A percentile compares a stretch with the other conserved stretches of the same genome.
phyloP scores from a whole-genome alignment of 2,113 vertebrate genomes.

The Bos javanicus region DNA sequence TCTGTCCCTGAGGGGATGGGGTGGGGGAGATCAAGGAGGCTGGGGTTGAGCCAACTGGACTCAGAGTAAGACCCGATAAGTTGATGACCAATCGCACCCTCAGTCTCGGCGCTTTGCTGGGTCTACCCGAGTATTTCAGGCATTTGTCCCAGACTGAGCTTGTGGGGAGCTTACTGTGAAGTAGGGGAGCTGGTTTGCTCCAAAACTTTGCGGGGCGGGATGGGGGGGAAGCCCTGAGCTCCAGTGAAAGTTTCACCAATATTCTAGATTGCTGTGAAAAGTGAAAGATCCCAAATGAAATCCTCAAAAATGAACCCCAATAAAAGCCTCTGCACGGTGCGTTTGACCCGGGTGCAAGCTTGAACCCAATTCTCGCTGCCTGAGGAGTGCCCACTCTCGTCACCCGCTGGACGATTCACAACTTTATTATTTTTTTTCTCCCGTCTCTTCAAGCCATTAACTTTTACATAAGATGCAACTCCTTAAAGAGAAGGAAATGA shows the following conservation, averaged over 20 bases:
- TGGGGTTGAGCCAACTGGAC: background rate
- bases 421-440: constrained; percentile 1
- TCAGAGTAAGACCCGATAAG: constrained; percentile 23
- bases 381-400: background rate
- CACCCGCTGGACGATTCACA: background rate
- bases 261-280: background rate
- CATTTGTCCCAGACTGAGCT: background rate
- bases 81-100: background rate
- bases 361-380: background rate
- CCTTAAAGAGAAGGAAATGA: background rate
- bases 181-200: background rate
- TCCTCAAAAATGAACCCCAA: background rate
- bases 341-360: rapidly evolving
- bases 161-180: background rate
- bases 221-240: background rate
- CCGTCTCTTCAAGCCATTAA: background rate
- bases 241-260: background rate
- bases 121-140: background rate
- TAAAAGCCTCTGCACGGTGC: background rate
- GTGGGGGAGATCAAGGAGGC: background rate
- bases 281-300: background rate
- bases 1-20: background rate
- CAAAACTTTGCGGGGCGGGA: background rate
- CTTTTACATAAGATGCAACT: background rate
- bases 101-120: background rate